Base-by-base conservation (phyloP, 2,888 invertebrate species). In the Lepidocyrtoides sp. region DNA sequence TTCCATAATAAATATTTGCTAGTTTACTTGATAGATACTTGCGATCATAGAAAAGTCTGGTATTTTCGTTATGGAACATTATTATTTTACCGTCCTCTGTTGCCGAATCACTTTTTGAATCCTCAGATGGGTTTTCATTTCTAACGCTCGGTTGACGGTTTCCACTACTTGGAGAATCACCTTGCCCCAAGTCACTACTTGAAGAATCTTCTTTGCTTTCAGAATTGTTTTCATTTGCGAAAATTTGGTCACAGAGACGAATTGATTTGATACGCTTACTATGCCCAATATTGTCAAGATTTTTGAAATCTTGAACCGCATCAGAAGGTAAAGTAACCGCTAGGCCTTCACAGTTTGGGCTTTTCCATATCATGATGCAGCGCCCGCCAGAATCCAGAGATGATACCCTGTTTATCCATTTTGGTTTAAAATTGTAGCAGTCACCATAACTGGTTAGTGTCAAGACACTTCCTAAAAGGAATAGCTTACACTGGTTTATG, bases 401-500 rank as follows among this genome's bases (percentile, higher is more conserved):
- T 4, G 81, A 63, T 2, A 88, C 36, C 41, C 69, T 26, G n/a
- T 81, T 66, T n/a, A 14, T 41, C 87, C 87, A 88, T 66, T 66
- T 88, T 17, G 29, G 32, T 23, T 88, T 88, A 23, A 88, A 88
- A 10, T 36, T 79, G 51, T 88, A 88, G 29, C 87, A 88, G n/a
- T 36, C 79, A n/a, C 87, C 87, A 17, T 41, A 63, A 2, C 29
- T 51, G 14, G 66, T 51, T 0, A 88, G 51, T 0, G 87, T 88
- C 2, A 88, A 79, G 1, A 77, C 36, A 17, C 72, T 86, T 2
- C 86, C 86, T 86, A 14, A 60, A 36, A 8, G n/a, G n/a, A n/a
- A n/a, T n/a, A n/a, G n/a, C n/a, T n/a, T n/a, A n/a, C n/a, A n/a
- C n/a, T n/a, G n/a, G n/a, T n/a, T n/a, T n/a, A n/a, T n/a, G n/a